phyloP scores from a whole-genome alignment of 2,888 invertebrate species.

The Tortrix viridana region DNA sequence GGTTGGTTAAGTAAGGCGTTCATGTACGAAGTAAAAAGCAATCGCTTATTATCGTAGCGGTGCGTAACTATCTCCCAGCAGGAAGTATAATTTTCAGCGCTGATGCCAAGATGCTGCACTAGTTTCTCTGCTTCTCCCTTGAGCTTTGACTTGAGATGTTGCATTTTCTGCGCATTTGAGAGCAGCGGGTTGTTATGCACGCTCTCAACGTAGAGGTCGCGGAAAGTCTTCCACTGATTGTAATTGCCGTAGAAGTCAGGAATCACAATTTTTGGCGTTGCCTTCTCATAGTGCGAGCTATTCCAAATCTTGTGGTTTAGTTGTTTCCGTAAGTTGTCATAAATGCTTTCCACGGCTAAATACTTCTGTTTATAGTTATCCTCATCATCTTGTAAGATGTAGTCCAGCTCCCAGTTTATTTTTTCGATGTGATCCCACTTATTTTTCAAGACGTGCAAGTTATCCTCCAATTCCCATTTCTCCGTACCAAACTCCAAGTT shows the following conservation, averaged over 20 bases:
- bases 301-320: not conserved
- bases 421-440: conserved; percentile 23
- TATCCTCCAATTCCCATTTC: conserved; percentile 30
- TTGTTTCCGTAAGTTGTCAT: not conserved
- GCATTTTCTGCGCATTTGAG: too few species aligned
- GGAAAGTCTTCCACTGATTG: conserved; percentile 22
- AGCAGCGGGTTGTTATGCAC: too few species aligned
- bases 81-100: conserved; percentile 33
- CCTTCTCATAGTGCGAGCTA: not conserved
- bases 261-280: not conserved
- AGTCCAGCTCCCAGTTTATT: conserved; percentile 13
- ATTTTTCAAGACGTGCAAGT: conserved; percentile 12
- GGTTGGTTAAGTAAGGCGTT: conserved; percentile 17
- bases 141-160: conserved; percentile 2
- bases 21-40: conserved; percentile 12
- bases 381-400: not conserved
- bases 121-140: conserved; percentile 21
- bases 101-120: conserved; percentile 25
- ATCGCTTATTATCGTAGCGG: conserved; percentile 29
- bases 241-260: conserved; percentile 19
- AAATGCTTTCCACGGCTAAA: not conserved
- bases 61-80: conserved; percentile 36
- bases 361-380: not conserved
- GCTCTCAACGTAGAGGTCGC: not conserved
- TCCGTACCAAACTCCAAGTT: not conserved